Evolutionary conservation across 2,888 invertebrate species (phyloP), one percentile per base, ranked within the genome.

Genomic region (Buathra laborator): DNA sequence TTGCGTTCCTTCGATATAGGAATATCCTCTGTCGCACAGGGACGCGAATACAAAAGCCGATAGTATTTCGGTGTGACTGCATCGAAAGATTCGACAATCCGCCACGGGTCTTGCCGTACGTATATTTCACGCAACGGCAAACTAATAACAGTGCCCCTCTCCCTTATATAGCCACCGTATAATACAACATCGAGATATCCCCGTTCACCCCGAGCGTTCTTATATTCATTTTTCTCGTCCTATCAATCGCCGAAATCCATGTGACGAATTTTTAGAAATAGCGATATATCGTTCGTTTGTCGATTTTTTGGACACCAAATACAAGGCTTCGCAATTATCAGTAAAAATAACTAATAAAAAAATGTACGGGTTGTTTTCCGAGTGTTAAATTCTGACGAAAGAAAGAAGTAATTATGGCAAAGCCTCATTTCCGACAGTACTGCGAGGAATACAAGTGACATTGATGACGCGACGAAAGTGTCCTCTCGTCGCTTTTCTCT

Each of bases 31-130:
- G 79, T 87, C 80, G 76, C 78, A 84, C 62, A 2, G 84, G 53
- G 83, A 84, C 72, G 19, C 72, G 87, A 89, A 87, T 88, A 90
- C 88, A 89, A 90, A 84, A 89, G 88, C 87, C 70, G n/a, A 88
- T 86, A 88, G 87, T 88, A 89, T 89, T 90, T 87, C 90, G 90
- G 93, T 92, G 93, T 93, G 93, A 93, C 93, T 91, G 89, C 51
- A 62, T 81, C 78, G 68, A 78, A 37, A 74, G 64, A 71, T 48
- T 43, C 86, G 86, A 87, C 90, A 90, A 92, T 92, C 92, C 90
- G 92, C 89, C 90, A 92, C 88, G 91, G 37, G 89, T 90, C 81
- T 87, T 89, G 89, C 88, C 87, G 87, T 89, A 88, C 70, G 70
- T 78, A 80, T 92, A 19, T 92, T 92, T 92, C 90, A 90, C 90